Conservation (phyloP, 1,140 invertebrate species). For the Caenorhabditis latens region DNA sequence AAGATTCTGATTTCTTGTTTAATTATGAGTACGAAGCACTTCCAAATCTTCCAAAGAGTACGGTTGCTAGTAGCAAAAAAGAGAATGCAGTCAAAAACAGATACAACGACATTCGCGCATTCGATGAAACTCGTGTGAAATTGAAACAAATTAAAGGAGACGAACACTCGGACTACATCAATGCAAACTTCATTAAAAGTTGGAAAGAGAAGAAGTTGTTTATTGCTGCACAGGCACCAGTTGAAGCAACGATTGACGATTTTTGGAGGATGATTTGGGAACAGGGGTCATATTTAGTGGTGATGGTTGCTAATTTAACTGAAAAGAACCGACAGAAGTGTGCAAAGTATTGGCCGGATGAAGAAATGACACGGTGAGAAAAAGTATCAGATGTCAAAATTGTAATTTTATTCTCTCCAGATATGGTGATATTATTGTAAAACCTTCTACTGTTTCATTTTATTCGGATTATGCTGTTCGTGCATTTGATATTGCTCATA, state of each 20-base stretch:
- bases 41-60: conserved; percentile 32
- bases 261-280: conserved; percentile 93
- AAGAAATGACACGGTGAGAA: conserved; percentile 5
- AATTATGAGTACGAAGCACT: conserved; percentile 72
- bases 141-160: conserved; percentile 68
- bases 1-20: conserved; percentile 76
- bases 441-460: conserved; percentile 35
- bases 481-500: conserved; percentile 61
- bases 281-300: conserved; percentile 55
- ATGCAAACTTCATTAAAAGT: conserved; percentile 75
- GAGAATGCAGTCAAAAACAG: conserved; percentile 75
- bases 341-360: conserved; percentile 75
- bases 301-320: conserved; percentile 72
- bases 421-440: conserved; percentile 33
- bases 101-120: conserved; percentile 76
- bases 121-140: conserved; percentile 74
- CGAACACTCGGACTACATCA: conserved; percentile 74
- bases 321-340: conserved; percentile 72
- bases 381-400: conserved; percentile 11
- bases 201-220: conserved; percentile 73
- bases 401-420: background rate
- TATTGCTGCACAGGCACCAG: conserved; percentile 87
- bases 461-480: conserved; percentile 68
- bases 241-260: conserved; percentile 94
- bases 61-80: conserved; percentile 72